These are phyloP conservation scores for Penelope pileata DNA, from an alignment of 2,113 vertebrate genomes.

Conservation along the genomic window DNA sequence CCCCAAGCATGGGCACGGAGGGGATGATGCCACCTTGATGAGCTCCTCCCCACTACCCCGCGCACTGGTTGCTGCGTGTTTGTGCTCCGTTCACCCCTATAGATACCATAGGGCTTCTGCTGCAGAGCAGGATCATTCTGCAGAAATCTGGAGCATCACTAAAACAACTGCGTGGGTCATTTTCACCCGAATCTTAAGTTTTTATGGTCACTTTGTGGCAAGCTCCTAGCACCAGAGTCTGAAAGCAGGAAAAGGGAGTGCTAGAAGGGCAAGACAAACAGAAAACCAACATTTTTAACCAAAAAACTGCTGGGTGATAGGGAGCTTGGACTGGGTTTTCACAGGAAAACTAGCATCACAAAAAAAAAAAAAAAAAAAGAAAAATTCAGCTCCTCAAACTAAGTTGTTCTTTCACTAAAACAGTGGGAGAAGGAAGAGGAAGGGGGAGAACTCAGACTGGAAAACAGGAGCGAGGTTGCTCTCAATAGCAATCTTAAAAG, in stretches of 20 bases:
- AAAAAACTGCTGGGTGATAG: not conserved
- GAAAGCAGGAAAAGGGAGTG: not conserved
- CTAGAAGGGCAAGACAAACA: not conserved
- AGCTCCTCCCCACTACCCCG: not conserved
- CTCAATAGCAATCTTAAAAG: not conserved
- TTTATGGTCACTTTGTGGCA: not conserved
- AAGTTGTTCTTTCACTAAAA: not conserved
- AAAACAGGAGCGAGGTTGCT: fast-evolving
- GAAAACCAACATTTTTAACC: not conserved
- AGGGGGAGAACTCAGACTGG: not conserved
- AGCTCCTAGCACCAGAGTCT: not conserved
- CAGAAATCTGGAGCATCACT: not conserved
- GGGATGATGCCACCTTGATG: not conserved
- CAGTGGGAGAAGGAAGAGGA: not conserved
- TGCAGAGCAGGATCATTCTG: not conserved
- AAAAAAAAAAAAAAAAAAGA: not conserved
- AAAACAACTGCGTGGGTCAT: fast-evolving
- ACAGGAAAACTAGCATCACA: not conserved
- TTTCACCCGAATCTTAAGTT: not conserved
- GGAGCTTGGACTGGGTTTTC: not conserved
- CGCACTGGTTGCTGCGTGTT: not conserved
- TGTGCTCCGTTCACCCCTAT: not conserved
- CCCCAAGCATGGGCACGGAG: fast-evolving
- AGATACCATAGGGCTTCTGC: not conserved
- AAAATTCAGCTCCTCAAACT: not conserved